Base-by-base conservation (phyloP, 2,113 vertebrate genomes). In the Triplophysa dalaica region DNA sequence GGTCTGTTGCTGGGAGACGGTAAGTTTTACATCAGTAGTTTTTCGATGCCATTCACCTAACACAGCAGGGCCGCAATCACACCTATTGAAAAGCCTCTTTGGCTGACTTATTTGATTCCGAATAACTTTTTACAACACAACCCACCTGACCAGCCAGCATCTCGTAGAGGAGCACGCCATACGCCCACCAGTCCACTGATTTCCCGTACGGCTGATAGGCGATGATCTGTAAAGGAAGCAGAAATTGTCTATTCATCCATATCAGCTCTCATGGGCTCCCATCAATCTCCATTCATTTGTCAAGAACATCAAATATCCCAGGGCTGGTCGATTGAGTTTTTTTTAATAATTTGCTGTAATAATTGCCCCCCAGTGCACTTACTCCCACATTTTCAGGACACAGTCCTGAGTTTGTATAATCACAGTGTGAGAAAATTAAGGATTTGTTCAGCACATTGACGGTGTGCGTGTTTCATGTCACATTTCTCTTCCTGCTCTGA, bases 101-200 rank as follows among this genome's bases (percentile, higher is more conserved):
- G 8, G 13, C 62, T n/a, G 48, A 22, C 26, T 48, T 19, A 62
- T 14, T 8, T 33, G 50, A 72, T 56, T 56, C 0, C 14, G 5
- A 60, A 60, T 3, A 73, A 22, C 11, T 56, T 72, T 72, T 13
- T 10, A 7, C 2, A 1, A 0, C 12, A 21, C 19, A 16, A 74
- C 69, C 2, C 91, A 98, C 97, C 97, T 99, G 97, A 73, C 97
- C 97, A 0, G 97, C 97, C 60, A 99, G 87, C 97, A 99, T 98
- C 90, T 99, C 97, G 1, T 99, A 99, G 43, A 99, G 89, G 58
- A 99, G 94, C 74, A 99, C 97, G 0, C 97, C 97, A 0, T 97
- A 99, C 0, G 97, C 97, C 97, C 97, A 99, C 97, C 97, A 99
- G 88, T 99, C 97, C 90, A 99, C 97, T 0, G 97, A 98, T 75